Conservation (phyloP, 2,797 vertebrate genomes). For the Parambassis ranga region DNA sequence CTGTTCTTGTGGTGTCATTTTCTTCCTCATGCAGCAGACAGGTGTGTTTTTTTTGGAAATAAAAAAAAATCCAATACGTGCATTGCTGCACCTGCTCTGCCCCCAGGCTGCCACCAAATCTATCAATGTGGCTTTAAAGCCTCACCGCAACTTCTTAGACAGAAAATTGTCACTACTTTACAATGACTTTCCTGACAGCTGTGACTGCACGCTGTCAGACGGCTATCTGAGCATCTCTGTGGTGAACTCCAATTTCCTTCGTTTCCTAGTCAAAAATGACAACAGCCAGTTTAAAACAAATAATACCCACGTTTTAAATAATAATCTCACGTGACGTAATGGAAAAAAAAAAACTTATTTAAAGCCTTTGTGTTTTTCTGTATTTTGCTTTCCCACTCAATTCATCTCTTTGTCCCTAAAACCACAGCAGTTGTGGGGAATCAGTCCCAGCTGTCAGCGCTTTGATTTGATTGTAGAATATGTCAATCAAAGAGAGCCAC, state of each 20-base stretch:
- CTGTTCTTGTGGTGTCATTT: too few species aligned
- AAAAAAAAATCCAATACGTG: too few species aligned
- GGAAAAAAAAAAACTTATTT: slow-evolving; percentile 11
- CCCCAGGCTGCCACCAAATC: background rate
- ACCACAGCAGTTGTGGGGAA: slow-evolving; percentile 75
- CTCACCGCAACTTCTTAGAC: background rate
- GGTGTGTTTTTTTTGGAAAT: too few species aligned
- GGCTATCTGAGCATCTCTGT: slow-evolving; percentile 41
- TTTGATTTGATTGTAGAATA: slow-evolving; percentile 78
- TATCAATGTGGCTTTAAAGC: background rate
- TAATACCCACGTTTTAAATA: slow-evolving; percentile 38
- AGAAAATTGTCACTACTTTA: background rate
- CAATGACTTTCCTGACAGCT: background rate
- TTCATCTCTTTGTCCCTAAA: slow-evolving; percentile 52
- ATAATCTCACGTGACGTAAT: slow-evolving; percentile 43
- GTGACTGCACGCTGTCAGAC: slow-evolving; percentile 5
- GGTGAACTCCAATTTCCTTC: slow-evolving; percentile 46
- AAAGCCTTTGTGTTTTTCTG: slow-evolving; percentile 34
- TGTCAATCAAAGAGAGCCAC: slow-evolving; percentile 72
- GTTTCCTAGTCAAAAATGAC: slow-evolving; percentile 37
- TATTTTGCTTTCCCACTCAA: slow-evolving; percentile 59
- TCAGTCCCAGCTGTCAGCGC: slow-evolving; percentile 77
- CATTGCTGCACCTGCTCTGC: background rate
- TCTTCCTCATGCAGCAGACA: too few species aligned
- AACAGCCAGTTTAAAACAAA: slow-evolving; percentile 54